A percentile compares a stretch with the other conserved stretches of the same genome.
These are phyloP conservation scores for Acanthisitta chloris DNA, from an alignment of 2,113 vertebrate species.

Conservation along the genomic window DNA sequence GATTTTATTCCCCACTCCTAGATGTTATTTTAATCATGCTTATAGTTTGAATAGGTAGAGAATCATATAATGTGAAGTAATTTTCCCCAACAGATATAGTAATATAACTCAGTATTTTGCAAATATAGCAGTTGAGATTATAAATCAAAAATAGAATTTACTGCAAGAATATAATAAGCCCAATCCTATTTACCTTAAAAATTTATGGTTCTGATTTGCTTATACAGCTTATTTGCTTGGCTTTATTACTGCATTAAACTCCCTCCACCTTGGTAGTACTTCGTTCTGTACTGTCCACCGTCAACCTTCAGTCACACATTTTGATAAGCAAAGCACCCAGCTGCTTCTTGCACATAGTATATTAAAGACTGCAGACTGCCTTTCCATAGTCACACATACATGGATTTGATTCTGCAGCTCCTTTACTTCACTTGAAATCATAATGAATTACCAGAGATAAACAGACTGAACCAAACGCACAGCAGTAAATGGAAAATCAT, in stretches of 20 bases:
- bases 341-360: not conserved
- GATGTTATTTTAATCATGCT: constrained; percentile 6
- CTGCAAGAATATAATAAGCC: constrained; percentile 1
- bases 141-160: constrained; percentile 51
- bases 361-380: not conserved
- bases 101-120: constrained; percentile 18
- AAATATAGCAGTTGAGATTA: not conserved
- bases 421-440: not conserved
- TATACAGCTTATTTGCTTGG: constrained; percentile 47
- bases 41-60: not conserved
- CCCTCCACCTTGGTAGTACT: not conserved
- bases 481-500: constrained; percentile 16
- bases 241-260: constrained; percentile 28
- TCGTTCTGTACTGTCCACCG: not conserved
- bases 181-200: not conserved
- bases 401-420: not conserved
- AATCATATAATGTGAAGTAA: not conserved
- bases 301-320: not conserved
- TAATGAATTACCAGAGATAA: constrained; percentile 12
- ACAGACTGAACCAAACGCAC: not conserved
- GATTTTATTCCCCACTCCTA: not conserved
- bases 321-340: not conserved
- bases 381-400: not conserved
- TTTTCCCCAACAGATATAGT: constrained; percentile 20
- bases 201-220: constrained; percentile 27